Base-by-base conservation (phyloP, 2,888 invertebrate genomes). In the Choristoneura rosaceana region DNA sequence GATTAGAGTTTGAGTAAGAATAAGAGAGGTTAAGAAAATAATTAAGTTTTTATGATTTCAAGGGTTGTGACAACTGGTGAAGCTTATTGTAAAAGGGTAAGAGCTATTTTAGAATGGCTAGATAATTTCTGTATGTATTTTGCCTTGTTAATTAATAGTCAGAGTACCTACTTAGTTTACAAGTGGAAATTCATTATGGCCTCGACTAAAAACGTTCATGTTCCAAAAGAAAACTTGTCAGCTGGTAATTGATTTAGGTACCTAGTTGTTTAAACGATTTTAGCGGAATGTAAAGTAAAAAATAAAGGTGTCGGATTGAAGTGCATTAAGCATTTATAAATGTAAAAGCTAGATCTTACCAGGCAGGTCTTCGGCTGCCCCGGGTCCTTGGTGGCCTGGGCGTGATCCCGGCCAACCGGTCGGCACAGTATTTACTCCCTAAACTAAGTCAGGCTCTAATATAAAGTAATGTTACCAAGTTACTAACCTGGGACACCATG, bases 401-500 rank as follows among this genome's bases (percentile, higher is more conserved):
- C 47, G 47, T 15, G 15, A n/a, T 15, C 50, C 50, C 9, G 17
- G 50, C 15, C 15, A 15, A 52, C 3, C 50, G 47, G 7, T 7
- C n/a, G 14, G 3, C 8, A 17, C 7, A 15, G 50, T 9, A 15
- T 52, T 52, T 15, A 9, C 15, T 3, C 8, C 17, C n/a, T 2
- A n/a, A 14, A 17, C 50, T 17, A 15, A 17, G 9, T 17, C 47
- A n/a, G 47, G 47, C 14, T 12, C 43, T 43, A 43, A 12, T 14
- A 52, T 8, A 8, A 52, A 52, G 50, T 15, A 47, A 52, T 17
- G 15, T 17, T 8, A 52, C 25, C 2, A 12, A 4, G 2, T 2
- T 5, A 55, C 55, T 55, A 55, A 55, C 55, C 55, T 55, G 55
- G 3, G 55, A 55, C 25, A 55, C 55, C 12, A 55, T 25, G 55